phyloP scores from a whole-genome alignment of 2,797 vertebrate genomes.

The Helicolenus hilgendorfi region DNA sequence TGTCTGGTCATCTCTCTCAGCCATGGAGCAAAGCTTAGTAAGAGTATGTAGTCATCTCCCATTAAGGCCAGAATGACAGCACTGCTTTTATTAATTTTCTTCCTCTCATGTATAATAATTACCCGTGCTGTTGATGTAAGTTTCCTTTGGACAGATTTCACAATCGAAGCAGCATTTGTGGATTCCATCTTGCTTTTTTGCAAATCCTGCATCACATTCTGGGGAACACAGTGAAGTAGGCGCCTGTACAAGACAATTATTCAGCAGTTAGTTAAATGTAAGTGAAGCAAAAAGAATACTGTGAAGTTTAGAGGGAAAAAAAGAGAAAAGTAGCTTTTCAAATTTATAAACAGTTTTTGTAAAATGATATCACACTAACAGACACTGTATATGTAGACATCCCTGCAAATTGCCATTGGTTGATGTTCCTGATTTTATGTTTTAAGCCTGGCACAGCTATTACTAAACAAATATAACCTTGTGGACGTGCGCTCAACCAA shows the following conservation, averaged over 20 bases:
- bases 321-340: too few species aligned
- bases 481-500: too few species aligned
- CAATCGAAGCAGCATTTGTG: conserved; percentile 91
- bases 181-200: conserved; percentile 64
- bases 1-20: background rate
- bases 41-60: background rate
- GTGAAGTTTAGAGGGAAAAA: too few species aligned
- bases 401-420: too few species aligned
- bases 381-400: background rate
- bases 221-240: conserved; percentile 85
- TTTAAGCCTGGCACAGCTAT: too few species aligned
- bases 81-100: background rate
- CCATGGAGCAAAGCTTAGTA: background rate
- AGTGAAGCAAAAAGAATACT: background rate
- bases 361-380: background rate
- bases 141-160: conserved; percentile 69
- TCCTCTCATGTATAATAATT: background rate
- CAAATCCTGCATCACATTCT: conserved; percentile 80
- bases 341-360: too few species aligned
- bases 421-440: too few species aligned
- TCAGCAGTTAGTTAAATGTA: background rate
- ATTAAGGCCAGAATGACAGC: background rate
- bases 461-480: too few species aligned
- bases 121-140: conserved; percentile 88
- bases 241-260: conserved; percentile 67